Base-by-base conservation (phyloP, 2,113 vertebrate species). In the Australoheros scitulus region DNA sequence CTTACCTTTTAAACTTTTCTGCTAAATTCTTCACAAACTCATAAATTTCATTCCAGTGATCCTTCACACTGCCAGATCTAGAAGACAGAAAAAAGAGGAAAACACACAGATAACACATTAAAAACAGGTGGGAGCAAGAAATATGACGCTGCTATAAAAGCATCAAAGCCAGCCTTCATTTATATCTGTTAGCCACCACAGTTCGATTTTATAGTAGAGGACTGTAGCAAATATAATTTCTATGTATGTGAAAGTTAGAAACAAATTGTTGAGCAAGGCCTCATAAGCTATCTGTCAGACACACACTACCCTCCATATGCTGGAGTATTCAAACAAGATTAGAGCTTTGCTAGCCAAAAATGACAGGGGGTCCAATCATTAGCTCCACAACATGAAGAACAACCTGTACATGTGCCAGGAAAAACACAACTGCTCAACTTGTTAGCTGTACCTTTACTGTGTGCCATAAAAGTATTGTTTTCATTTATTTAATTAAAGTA, bases 1-100 rank as follows among this genome's bases (percentile, higher is more conserved):
- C 82, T 94, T 95, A 98, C 98, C 97, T 99, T 94, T 96, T 96
- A 81, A 98, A 97, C 87, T 97, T 97, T 88, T 96, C 95, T 1
- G 97, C 96, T 87, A 98, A 90, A 77, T 95, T 94, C 85, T 97
- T 96, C 76, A 97, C 97, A 93, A 98, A 97, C 26, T 94, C 90
- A 82, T 97, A 97, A 91, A 99, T 96, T 91, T 98, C 95, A 3
- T 89, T 93, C 98, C 98, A 99, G 90, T 97, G 97, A 88, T 97
- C 90, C 77, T 95, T 96, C 79, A 98, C 96, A 61, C 97, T 98
- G 93, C 96, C 97, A 58, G 98, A 99, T 89, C 98, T 99, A 88
- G 57, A 63, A 86, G 74, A 59, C 52, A 89, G 90, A 87, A 29
- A 91, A 36, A 36, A 7, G 36, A 9, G 36, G 36, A 9, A 38